Percentiles rank a stretch among this genome's conserved stretches.
phyloP scores from a whole-genome alignment of 2,113 vertebrate species.

The Canis aureus region DNA sequence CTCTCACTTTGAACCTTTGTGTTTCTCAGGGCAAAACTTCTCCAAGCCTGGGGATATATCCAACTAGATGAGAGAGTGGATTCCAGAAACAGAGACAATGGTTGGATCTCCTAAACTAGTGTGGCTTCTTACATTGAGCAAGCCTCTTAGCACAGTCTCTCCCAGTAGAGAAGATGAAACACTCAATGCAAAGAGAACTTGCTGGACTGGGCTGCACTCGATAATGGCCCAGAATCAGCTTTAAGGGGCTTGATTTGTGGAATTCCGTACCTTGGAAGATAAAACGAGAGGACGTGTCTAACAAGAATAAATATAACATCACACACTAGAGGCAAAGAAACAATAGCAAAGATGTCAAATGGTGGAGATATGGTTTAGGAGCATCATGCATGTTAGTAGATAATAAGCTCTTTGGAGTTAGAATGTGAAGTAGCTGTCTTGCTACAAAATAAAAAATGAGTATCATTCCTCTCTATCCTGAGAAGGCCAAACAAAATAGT shows the following conservation, averaged over 20 bases:
- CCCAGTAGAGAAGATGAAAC: background rate
- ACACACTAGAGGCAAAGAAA: background rate
- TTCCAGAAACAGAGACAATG: background rate
- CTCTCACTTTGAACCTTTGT: background rate
- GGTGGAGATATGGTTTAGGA: background rate
- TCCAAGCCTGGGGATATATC: background rate
- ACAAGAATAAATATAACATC: background rate
- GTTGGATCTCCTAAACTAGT: background rate
- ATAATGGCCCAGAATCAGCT: background rate
- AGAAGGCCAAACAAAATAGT: constrained; percentile 10
- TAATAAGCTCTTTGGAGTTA: background rate
- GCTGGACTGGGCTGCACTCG: background rate
- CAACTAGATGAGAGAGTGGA: background rate
- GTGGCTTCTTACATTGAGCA: background rate
- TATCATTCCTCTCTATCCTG: background rate
- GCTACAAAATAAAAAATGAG: background rate
- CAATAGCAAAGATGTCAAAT: background rate
- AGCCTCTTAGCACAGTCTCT: background rate
- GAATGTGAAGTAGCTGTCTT: background rate
- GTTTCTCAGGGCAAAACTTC: background rate
- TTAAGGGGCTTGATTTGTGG: background rate
- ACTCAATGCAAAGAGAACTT: background rate
- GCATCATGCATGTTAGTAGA: background rate
- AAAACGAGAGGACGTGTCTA: background rate
- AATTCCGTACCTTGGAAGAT: background rate